Evolutionary conservation across 2,888 invertebrate species (phyloP).

Genomic region (Pachliopta kotzebuea): DNA sequence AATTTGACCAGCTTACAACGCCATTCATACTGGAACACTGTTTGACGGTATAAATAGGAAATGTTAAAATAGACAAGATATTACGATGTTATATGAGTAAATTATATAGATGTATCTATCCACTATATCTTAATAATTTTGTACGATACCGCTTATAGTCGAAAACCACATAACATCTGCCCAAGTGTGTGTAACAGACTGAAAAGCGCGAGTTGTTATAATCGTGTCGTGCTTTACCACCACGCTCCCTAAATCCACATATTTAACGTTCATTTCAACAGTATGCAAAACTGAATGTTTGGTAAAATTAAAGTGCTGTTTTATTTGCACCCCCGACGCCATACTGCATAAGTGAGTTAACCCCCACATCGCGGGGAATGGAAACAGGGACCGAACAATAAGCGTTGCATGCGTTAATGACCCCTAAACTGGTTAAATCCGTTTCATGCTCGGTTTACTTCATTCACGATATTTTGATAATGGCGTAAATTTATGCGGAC

Average conservation of each 20-base stretch:
- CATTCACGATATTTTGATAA: slow-evolving; percentile 78
- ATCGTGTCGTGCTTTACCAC: slow-evolving; percentile 3
- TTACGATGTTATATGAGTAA: too few species aligned
- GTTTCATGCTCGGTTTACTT: slow-evolving; percentile 62
- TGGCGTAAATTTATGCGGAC: slow-evolving; percentile 73
- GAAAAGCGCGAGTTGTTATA: neutral
- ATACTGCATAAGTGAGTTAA: slow-evolving; percentile 36
- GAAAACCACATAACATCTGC: neutral
- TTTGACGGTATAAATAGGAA: too few species aligned
- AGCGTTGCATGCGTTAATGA: slow-evolving; percentile 74
- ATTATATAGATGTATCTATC: neutral
- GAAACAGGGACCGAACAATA: slow-evolving; percentile 45
- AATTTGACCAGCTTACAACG: too few species aligned
- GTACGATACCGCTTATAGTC: neutral
- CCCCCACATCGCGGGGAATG: slow-evolving; percentile 36
- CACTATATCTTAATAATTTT: neutral
- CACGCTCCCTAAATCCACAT: slow-evolving; percentile 4
- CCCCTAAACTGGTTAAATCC: slow-evolving; percentile 65
- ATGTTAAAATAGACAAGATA: too few species aligned
- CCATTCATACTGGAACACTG: too few species aligned
- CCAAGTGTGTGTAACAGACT: neutral
- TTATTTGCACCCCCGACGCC: slow-evolving; percentile 13
- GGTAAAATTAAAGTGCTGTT: slow-evolving; percentile 20
- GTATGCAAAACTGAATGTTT: slow-evolving; percentile 22
- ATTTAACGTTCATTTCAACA: slow-evolving; percentile 14